A percentile compares a stretch with the other conserved stretches of the same genome.
phyloP scores from a whole-genome alignment of 1,140 invertebrate genomes.

The Drosophila leontia region DNA sequence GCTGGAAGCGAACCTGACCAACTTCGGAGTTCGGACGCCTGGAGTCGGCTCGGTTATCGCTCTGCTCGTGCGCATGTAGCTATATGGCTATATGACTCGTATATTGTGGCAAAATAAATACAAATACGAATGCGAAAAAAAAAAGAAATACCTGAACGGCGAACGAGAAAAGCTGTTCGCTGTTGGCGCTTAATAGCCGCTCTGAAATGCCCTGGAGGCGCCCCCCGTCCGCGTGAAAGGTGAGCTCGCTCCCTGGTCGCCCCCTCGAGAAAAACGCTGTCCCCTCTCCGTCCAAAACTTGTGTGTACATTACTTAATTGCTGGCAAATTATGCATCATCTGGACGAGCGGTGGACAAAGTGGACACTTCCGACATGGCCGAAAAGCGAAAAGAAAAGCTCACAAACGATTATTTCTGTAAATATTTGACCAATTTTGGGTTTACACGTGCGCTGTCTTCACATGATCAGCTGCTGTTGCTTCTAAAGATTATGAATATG shows the following conservation, averaged over 20 bases:
- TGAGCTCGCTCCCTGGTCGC: constrained; percentile 18
- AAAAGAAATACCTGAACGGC: constrained; percentile 29
- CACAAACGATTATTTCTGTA: constrained; percentile 39
- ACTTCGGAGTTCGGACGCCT: constrained; percentile 61
- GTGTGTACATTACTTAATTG: constrained; percentile 68
- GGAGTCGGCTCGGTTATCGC: constrained; percentile 69
- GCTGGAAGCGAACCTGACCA: constrained; percentile 69
- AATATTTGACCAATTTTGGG: constrained; percentile 49
- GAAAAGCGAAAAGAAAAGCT: constrained; percentile 22
- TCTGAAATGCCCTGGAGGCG: constrained; percentile 65
- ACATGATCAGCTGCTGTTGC: constrained; percentile 33
- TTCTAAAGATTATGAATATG: constrained; percentile 15
- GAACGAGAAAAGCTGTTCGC: constrained; percentile 51
- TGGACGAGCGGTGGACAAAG: constrained; percentile 34
- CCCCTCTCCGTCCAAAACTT: background rate
- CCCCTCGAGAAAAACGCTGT: background rate
- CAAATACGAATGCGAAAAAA: constrained; percentile 24
- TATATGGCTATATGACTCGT: constrained; percentile 36
- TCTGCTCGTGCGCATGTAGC: constrained; percentile 74
- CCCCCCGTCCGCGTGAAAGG: constrained; percentile 67
- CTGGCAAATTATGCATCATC: constrained; percentile 72
- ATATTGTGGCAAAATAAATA: constrained; percentile 53
- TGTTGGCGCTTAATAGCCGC: constrained; percentile 69
- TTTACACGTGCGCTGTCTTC: constrained; percentile 49
- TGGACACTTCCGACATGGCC: constrained; percentile 66